These are phyloP conservation scores for Erynnis tages DNA, from an alignment of 2,888 invertebrate genomes.

Conservation along the genomic window DNA sequence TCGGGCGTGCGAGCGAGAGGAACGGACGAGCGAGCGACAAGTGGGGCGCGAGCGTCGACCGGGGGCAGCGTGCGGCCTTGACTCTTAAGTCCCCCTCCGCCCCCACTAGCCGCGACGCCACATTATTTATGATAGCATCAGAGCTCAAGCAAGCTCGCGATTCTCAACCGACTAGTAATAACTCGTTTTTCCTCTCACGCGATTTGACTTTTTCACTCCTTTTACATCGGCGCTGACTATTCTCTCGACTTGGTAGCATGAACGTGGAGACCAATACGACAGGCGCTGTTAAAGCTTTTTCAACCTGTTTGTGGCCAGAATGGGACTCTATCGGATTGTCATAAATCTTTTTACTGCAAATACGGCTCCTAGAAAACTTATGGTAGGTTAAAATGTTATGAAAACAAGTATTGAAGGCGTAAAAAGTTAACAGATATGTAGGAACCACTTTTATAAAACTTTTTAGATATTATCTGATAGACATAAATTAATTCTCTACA, in stretches of 20 bases:
- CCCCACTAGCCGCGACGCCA: constrained; percentile 66
- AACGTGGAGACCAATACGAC: constrained; percentile 1
- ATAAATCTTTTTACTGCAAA: constrained; percentile 13
- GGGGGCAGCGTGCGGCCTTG: constrained; percentile 89
- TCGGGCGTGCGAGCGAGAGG: constrained; percentile 65
- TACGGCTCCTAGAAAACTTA: not conserved
- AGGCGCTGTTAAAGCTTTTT: not conserved
- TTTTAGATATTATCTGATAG: constrained; percentile 14
- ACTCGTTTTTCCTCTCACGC: constrained; percentile 80
- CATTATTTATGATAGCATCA: constrained; percentile 81
- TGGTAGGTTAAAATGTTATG: not conserved
- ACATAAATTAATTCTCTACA: constrained; percentile 30
- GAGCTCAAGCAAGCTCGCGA: constrained; percentile 75
- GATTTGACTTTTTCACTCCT: constrained; percentile 63
- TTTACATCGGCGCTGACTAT: constrained; percentile 48
- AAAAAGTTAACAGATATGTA: not conserved
- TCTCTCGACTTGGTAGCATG: constrained; percentile 36
- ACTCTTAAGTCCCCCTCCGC: constrained; percentile 74
- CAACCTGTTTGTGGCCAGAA: not conserved
- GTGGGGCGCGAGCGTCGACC: constrained; percentile 87
- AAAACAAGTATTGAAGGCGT: constrained; percentile 1
- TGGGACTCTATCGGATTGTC: constrained; percentile 11
- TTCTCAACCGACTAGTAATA: constrained; percentile 78
- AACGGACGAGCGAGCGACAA: constrained; percentile 65
- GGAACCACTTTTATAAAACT: not conserved